Evolutionary conservation across 1,140 invertebrate species (phyloP), one percentile per base, ranked within the genome.

Genomic region (Elymnias hypermnestra): DNA sequence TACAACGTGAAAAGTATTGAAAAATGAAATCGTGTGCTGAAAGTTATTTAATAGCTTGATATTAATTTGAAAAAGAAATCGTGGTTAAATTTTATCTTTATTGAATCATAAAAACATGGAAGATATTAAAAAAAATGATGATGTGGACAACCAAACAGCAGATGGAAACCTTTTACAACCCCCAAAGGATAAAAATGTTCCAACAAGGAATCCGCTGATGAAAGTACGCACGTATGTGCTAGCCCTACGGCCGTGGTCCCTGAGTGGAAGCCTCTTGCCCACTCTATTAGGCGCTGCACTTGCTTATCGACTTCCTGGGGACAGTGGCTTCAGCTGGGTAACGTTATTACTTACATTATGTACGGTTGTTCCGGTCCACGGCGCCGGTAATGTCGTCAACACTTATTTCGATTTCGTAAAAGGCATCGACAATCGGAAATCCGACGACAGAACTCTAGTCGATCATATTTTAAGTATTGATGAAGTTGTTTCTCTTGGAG

Each of bases 341-440:
- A 93, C 93, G 2, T 89, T 97, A 43, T 59, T 97, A 5, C 83
- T 96, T 0, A 97, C 95, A 0, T 84, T 95, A 13, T 90, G 95
- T 29, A 97, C 95, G 1, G 91, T 97, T 4, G 87, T 97, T 36
- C 95, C 94, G 8, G 96, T 98, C 1, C 97, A 98, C 77, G 95
- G 95, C 35, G 97, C 97, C 41, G 97, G 96, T 22, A 98, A 98
- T 85, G 91, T 98, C n/a, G 96, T 98, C 0, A 98, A 98, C 73
- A 98, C 96, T 0, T 98, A 98, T 77, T 98, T 93, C 74, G 96
- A 98, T 86, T 98, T 95, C 74, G 90, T 95, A 4, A 95, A 95
- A 87, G 97, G 96, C 18, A 96, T 98, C 26, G 97, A 98, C 70
- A 94, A 93, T 70, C 90, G 94, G 39, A 95, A 95, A 83, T 95